Base-by-base conservation (phyloP, 2,113 vertebrate genomes). In the Mirza zaza region DNA sequence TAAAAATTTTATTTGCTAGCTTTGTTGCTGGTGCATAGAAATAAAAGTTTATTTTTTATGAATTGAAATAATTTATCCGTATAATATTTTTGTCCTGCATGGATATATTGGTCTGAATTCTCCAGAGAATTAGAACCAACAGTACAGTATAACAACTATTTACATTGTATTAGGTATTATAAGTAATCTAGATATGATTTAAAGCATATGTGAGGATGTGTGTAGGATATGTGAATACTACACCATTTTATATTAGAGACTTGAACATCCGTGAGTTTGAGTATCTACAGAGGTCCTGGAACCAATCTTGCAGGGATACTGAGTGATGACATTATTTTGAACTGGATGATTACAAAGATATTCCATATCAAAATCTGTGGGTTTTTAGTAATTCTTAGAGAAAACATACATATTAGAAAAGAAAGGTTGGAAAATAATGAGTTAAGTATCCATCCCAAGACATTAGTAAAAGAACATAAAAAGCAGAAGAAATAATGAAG, bases 321-420 rank as follows among this genome's bases (percentile, higher is more conserved):
- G 36, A 73, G 13, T 25, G 39, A 75, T 75, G 70, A 42, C 23
- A 29, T 7, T 45, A 48, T 32, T 93, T 97, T 84, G 27, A 86
- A 91, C n/a, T 80, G 34, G 34, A 63, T 86, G 27, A 85, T 73
- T 94, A 36, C 6, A 86, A 81, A 96, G 85, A 75, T 88, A 57
- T 50, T 67, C 8, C 76, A 61, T 75, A 68, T 89, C 15, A 96
- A 52, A 94, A 75, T 94, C 34, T 68, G 18, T 59, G 18, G 9
- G 50, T 34, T 73, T 88, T 42, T 90, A 32, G 9, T 81, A 90
- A 36, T 34, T 67, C 45, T 82, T 88, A 55, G 27, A 77, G 77
- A 75, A 36, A 91, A 65, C 65, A 25, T 73, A 59, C 18, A 75
- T 71, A 50, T 20, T 70, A 45, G 42, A 68, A 23, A 52, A 68